Conservation (phyloP, 2,797 vertebrate species). For the Siniperca scherzeri region DNA sequence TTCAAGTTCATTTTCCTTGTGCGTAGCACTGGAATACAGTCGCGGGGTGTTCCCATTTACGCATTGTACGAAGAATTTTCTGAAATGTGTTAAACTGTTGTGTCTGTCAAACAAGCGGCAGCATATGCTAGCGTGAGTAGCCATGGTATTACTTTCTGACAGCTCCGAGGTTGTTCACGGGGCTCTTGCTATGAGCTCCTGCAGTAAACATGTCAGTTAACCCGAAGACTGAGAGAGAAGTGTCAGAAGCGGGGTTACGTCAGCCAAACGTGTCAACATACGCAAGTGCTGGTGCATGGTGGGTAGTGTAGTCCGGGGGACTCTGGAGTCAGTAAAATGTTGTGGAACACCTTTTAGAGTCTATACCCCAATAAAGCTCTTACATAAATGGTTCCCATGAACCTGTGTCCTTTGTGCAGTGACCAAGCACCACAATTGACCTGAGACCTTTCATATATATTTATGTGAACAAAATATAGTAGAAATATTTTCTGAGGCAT, state of each 20-base stretch:
- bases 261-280: slow-evolving; percentile 56
- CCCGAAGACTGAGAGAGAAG: neutral
- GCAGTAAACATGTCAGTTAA: slow-evolving; percentile 22
- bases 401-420: neutral
- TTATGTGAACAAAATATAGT: neutral
- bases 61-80: slow-evolving; percentile 23
- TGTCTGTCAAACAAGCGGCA: slow-evolving; percentile 51
- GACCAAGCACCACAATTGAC: neutral
- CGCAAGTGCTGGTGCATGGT: neutral
- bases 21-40: slow-evolving; percentile 71
- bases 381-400: neutral
- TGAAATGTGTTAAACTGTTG: neutral
- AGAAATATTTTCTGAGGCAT: neutral
- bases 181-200: neutral
- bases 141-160: slow-evolving; percentile 55
- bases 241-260: slow-evolving; percentile 13
- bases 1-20: slow-evolving; percentile 69
- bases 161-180: neutral
- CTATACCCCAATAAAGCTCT: neutral
- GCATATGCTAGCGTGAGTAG: slow-evolving; percentile 36
- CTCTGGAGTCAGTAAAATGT: no score
- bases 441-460: no score
- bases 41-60: slow-evolving; percentile 14
- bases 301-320: slow-evolving; percentile 69
- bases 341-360: neutral